Evolutionary conservation across 1,140 invertebrate species (phyloP).

Genomic region (Babylonia areolata): DNA sequence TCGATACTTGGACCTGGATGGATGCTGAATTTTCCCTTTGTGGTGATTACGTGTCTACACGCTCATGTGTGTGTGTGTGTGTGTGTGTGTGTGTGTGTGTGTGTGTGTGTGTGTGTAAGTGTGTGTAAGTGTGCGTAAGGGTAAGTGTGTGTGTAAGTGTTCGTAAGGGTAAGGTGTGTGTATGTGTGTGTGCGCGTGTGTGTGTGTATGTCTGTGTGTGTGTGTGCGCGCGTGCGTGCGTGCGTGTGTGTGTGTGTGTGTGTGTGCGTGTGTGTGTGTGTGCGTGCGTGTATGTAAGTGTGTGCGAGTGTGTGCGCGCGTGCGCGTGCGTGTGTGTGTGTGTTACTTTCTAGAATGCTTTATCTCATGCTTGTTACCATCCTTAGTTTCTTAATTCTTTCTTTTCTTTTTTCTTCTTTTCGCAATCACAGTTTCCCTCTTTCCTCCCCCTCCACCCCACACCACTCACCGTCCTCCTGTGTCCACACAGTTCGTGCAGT

Average conservation of each 20-base stretch:
- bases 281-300: not conserved
- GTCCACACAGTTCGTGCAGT: no score
- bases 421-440: no score
- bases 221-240: not conserved
- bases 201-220: slow-evolving; percentile 1
- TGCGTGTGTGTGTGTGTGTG: not conserved
- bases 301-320: not conserved
- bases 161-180: not conserved
- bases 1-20: no score
- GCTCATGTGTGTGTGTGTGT: not conserved
- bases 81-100: not conserved
- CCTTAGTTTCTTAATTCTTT: no score
- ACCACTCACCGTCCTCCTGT: no score
- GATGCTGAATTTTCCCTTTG: no score
- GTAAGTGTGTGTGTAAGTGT: not conserved
- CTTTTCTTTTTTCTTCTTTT: no score
- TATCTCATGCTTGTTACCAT: no score
- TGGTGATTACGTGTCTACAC: no score
- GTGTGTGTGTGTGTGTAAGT: not conserved
- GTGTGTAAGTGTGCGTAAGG: not conserved
- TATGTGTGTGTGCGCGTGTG: not conserved
- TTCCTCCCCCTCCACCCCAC: no score
- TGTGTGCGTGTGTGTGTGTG: slow-evolving; percentile 6
- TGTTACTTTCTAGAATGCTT: no score
- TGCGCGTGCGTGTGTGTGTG: no score